Evolutionary conservation across 2,797 vertebrate genomes (phyloP).

Genomic region (Galago senegalensis): DNA sequence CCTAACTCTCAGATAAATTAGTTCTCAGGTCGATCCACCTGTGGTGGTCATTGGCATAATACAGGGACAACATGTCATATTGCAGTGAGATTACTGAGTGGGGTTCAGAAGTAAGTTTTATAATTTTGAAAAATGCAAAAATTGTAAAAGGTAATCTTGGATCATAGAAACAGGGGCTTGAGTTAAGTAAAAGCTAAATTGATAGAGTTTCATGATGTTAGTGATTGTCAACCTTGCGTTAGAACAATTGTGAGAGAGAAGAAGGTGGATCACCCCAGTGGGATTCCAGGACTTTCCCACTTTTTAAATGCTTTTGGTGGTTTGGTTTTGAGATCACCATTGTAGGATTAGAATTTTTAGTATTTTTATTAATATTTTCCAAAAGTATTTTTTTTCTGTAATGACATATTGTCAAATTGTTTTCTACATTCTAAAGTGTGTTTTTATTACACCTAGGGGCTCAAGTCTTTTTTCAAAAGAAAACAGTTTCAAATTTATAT

Average conservation of each 20-base stretch:
- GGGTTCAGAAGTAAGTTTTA: not conserved
- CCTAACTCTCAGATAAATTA: not conserved
- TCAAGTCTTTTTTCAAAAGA: conserved; percentile 2
- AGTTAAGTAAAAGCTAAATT: conserved; percentile 5
- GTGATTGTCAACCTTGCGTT: not conserved
- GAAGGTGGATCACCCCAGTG: not conserved
- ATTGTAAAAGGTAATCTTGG: not conserved
- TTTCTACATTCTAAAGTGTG: not conserved
- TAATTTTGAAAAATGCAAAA: not conserved
- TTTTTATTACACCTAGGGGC: not conserved
- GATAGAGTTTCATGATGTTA: not conserved
- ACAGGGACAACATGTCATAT: not conserved
- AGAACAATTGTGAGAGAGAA: not conserved
- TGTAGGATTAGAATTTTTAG: conserved; percentile 21
- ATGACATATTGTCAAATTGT: not conserved
- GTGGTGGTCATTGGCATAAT: not conserved
- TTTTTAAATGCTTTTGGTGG: conserved; percentile 1
- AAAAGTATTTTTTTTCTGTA: conserved; percentile 35
- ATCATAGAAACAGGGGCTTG: not conserved
- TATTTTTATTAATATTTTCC: conserved; percentile 40
- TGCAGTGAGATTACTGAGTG: not conserved
- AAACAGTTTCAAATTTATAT: conserved; percentile 29
- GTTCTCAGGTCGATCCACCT: not conserved
- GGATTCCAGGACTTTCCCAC: not conserved
- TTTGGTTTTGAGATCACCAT: conserved; percentile 21